These are phyloP conservation scores for Lepidonotus clava DNA, from an alignment of 2,888 invertebrate genomes.

Conservation along the genomic window DNA sequence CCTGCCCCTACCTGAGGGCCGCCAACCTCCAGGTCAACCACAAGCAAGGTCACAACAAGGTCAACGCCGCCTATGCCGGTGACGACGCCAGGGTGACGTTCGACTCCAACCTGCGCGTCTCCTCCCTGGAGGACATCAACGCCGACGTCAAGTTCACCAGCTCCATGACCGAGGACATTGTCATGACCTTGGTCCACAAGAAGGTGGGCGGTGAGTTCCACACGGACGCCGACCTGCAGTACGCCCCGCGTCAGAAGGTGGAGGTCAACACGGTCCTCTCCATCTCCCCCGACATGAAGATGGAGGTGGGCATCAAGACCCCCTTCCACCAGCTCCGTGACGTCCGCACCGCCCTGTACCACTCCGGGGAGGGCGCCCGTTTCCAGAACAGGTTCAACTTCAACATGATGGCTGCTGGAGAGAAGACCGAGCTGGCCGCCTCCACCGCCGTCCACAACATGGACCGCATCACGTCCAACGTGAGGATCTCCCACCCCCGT, in stretches of 20 bases:
- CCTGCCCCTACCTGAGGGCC: not conserved
- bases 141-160: slow-evolving; percentile 12
- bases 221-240: slow-evolving; percentile 65
- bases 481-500: not conserved
- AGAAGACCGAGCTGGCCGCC: not conserved
- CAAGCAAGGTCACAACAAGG: not conserved
- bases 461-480: not conserved
- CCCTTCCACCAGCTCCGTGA: slow-evolving; percentile 62
- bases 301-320: slow-evolving; percentile 65
- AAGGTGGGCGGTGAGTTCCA: slow-evolving; percentile 66
- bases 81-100: not conserved
- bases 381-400: slow-evolving; percentile 31
- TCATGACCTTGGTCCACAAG: slow-evolving; percentile 44
- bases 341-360: not conserved
- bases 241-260: slow-evolving; percentile 65
- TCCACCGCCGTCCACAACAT: not conserved
- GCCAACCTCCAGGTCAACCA: not conserved
- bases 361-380: not conserved
- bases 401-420: not conserved
- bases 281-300: slow-evolving; percentile 64
- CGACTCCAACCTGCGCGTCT: not conserved
- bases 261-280: slow-evolving; percentile 64
- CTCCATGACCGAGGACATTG: slow-evolving; percentile 59
- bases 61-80: not conserved
- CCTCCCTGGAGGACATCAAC: not conserved